Conservation (phyloP, 2,113 vertebrate species). For the Emydura subglobosa region DNA sequence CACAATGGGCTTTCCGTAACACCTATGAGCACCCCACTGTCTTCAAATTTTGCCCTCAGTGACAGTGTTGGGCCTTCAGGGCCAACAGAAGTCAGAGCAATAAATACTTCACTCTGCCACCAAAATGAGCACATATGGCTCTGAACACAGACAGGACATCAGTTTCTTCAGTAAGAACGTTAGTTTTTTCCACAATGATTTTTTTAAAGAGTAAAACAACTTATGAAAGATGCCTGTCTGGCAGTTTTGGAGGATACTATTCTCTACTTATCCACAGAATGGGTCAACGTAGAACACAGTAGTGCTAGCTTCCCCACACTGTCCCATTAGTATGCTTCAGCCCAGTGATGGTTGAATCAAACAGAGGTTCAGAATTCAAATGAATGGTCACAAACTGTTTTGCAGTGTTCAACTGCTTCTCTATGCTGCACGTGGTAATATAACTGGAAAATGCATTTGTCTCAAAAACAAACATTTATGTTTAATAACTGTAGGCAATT, state of each 20-base stretch:
- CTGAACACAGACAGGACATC: not conserved
- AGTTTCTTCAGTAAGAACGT: not conserved
- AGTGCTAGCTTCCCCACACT: not conserved
- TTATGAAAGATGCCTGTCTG: not conserved
- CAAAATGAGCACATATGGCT: not conserved
- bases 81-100: not conserved
- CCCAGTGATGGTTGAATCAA: not conserved
- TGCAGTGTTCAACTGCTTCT: not conserved
- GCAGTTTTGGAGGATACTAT: not conserved
- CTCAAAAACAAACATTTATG: not conserved
- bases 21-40: not conserved
- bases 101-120: not conserved
- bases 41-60: not conserved
- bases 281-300: not conserved
- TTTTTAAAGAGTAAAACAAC: not conserved
- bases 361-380: conserved; percentile 32
- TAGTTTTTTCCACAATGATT: not conserved
- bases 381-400: conserved; percentile 1
- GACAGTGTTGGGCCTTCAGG: not conserved
- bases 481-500: not conserved
- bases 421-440: not conserved
- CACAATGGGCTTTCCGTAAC: not conserved
- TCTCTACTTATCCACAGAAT: not conserved
- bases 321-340: conserved; percentile 21
- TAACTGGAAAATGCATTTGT: conserved; percentile 4